Evolutionary conservation across 2,113 vertebrate species (phyloP).

Genomic region (Xyliphius kryptos): DNA sequence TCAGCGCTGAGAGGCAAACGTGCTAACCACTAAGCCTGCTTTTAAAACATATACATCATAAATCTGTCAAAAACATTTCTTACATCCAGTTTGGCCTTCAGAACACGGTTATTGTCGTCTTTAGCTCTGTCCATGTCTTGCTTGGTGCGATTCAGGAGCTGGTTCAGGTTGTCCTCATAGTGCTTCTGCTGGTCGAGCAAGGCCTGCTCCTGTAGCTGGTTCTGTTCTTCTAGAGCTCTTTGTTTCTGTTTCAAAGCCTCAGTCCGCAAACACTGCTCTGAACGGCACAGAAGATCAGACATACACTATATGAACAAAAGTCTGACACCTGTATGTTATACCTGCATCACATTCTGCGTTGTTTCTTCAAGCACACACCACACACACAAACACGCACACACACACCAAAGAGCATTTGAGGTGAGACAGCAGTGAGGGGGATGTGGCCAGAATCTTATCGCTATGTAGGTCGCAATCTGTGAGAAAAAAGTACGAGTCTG

Average conservation of each 20-base stretch:
- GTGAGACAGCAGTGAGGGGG: too few relatives aligned
- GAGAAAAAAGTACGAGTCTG: neutral
- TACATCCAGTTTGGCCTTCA: conserved; percentile 37
- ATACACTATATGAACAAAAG: neutral
- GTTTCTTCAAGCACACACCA: too few relatives aligned
- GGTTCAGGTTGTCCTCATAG: conserved; percentile 15
- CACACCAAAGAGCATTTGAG: too few relatives aligned
- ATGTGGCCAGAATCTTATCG: too few relatives aligned
- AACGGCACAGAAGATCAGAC: neutral
- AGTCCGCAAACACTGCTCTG: conserved; percentile 27
- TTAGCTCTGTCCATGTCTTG: conserved; percentile 16
- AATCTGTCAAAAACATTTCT: conserved; percentile 9
- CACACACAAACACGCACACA: too few relatives aligned
- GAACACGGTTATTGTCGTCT: conserved; percentile 26
- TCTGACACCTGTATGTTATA: too few relatives aligned
- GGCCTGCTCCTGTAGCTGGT: neutral
- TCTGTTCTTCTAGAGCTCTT: conserved; percentile 22
- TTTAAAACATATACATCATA: too few relatives aligned
- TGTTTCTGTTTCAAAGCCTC: conserved; percentile 15
- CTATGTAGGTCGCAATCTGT: too few relatives aligned
- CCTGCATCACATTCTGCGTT: too few relatives aligned
- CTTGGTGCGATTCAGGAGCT: conserved; percentile 19
- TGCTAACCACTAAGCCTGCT: too few relatives aligned
- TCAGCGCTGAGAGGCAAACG: too few relatives aligned
- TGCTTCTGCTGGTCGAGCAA: conserved; percentile 24